phyloP scores from a whole-genome alignment of 2,797 vertebrate species.

The Helicolenus hilgendorfi region DNA sequence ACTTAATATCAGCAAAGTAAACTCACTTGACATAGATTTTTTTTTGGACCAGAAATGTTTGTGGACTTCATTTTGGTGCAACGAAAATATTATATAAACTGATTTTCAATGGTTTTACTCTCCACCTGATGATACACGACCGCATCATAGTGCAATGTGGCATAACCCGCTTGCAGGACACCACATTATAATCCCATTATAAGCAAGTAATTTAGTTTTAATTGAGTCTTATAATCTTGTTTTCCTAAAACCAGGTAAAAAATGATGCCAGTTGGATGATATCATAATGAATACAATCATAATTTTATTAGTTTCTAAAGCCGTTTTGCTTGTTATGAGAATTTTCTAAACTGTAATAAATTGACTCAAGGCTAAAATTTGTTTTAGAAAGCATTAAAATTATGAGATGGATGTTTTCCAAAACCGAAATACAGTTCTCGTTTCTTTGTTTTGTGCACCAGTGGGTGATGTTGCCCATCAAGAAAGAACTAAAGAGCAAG shows the following conservation, averaged over 20 bases:
- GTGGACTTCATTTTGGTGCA: neutral
- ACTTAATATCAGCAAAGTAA: neutral
- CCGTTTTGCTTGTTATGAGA: neutral
- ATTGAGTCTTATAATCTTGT: conserved; percentile 22
- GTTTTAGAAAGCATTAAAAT: neutral
- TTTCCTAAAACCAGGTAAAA: conserved; percentile 21
- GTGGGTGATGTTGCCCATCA: conserved; percentile 34
- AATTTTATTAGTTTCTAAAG: neutral
- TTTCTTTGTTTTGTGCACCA: neutral
- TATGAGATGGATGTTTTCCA: conserved; percentile 15
- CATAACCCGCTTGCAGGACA: neutral
- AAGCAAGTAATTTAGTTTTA: conserved; percentile 29
- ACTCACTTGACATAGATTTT: neutral
- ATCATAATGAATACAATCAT: conserved; percentile 7
- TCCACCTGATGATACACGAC: conserved; percentile 12
- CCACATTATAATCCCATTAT: conserved; percentile 47
- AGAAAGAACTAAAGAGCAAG: conserved; percentile 8
- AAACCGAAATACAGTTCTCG: neutral
- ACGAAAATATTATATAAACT: neutral
- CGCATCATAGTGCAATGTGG: conserved; percentile 15
- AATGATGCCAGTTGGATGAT: neutral
- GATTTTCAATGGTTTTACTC: neutral
- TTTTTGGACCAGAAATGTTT: neutral
- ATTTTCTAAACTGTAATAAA: conserved; percentile 1
- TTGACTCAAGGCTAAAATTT: neutral